Evolutionary conservation across 2,888 invertebrate species (phyloP), one percentile per base, ranked within the genome.

Genomic region (Xestobium rufovillosum): DNA sequence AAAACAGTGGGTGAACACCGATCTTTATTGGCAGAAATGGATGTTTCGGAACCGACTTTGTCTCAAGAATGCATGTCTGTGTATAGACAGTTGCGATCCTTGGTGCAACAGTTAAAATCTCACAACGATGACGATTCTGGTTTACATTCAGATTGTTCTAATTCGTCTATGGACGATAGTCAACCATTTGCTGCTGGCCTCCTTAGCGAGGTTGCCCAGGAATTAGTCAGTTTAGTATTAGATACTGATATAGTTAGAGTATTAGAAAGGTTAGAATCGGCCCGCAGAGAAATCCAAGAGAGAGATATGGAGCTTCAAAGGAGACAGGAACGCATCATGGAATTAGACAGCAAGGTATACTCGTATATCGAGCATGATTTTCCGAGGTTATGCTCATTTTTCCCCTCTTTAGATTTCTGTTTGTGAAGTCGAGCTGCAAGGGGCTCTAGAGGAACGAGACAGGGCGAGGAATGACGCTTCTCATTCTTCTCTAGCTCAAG

Each of bases 1-100:
- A 19, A 6, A 19, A 19, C 23, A 19, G 23, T 19, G 37, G 46
- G 47, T 40, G 67, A 74, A 4, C 72, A 75, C 44, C 65, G 85
- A 43, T 90, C 91, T 13, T 73, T 94, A 40, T 85, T 88, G 59
- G 88, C 86, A 47, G 92, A 94, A 72, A 86, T 94, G 80, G 90
- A 91, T 62, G 76, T 83, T 33, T 79, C 78, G 49, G 83, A 83
- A 41, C 65, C 65, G 3, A 65, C 64, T 3, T 48, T 66, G 27
- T 62, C 75, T 49, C 70, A 70, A 30, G 81, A 82, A 51, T 79
- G 80, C 27, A 73, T 80, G 39, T 76, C 79, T 29, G 80, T 80
- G 12, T 82, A 80, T 56, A 79, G 84, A 52, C 79, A 86, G 60
- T 67, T 87, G 43, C 70, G 83, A 50, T 72, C 81, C 33, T 66